phyloP scores from a whole-genome alignment of 2,888 invertebrate species.

The Byasa hedistus region DNA sequence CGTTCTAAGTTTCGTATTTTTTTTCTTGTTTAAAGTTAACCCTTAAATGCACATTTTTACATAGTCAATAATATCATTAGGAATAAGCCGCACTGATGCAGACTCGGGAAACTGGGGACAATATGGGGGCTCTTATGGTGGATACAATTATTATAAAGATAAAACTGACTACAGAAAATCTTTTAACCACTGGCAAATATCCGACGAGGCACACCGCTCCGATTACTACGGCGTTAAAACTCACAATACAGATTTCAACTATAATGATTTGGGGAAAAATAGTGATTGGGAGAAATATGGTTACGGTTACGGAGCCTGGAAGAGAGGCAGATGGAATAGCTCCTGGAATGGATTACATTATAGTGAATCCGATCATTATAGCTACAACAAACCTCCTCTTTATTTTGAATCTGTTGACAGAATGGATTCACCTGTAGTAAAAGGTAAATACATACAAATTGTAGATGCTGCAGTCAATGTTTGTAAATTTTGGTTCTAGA shows the following conservation, averaged over 20 bases:
- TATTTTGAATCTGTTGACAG: slow-evolving; percentile 43
- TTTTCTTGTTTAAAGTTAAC: no score
- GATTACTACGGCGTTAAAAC: slow-evolving; percentile 61
- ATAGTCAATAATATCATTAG: slow-evolving; percentile 36
- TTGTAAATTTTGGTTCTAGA: no score
- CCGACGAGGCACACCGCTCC: slow-evolving; percentile 50
- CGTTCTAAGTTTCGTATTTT: no score
- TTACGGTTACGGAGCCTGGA: slow-evolving; percentile 63
- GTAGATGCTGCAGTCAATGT: neutral
- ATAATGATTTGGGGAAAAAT: slow-evolving; percentile 67
- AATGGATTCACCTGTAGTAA: slow-evolving; percentile 50
- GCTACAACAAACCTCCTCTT: slow-evolving; percentile 40
- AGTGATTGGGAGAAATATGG: slow-evolving; percentile 43
- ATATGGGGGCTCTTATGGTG: slow-evolving; percentile 81
- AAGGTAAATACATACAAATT: slow-evolving; percentile 44
- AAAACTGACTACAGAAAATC: slow-evolving; percentile 66
- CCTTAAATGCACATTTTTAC: no score
- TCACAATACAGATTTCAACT: slow-evolving; percentile 60
- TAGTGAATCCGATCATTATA: slow-evolving; percentile 47
- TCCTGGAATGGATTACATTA: slow-evolving; percentile 52
- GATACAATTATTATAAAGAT: slow-evolving; percentile 63
- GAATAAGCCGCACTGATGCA: slow-evolving; percentile 55
- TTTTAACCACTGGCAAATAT: slow-evolving; percentile 76
- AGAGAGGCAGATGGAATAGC: slow-evolving; percentile 59
- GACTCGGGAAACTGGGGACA: slow-evolving; percentile 78